These are phyloP conservation scores for Sebastes flavidus DNA, from an alignment of 2,797 vertebrate genomes.

Conservation along the genomic window DNA sequence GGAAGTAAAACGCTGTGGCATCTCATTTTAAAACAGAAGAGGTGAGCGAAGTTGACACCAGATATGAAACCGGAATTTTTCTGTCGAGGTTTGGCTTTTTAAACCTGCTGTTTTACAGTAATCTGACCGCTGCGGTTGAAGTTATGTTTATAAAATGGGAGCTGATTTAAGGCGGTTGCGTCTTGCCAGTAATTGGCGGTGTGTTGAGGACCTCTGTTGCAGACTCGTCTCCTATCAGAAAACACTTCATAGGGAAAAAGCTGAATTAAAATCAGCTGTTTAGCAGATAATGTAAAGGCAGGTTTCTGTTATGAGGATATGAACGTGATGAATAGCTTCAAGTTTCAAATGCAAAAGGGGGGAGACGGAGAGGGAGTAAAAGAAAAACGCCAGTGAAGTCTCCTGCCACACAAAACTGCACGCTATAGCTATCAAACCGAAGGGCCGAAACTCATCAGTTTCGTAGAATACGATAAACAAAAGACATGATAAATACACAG, in stretches of 20 bases:
- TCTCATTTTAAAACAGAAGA: conserved; percentile 65
- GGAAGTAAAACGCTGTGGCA: conserved; percentile 67
- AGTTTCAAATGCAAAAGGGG: conserved; percentile 41
- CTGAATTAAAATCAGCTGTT: conserved; percentile 88
- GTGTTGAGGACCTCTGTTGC: conserved; percentile 69
- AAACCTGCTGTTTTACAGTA: conserved; percentile 66
- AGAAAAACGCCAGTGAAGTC: conserved; percentile 71
- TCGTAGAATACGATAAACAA: conserved; percentile 65
- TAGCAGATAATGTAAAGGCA: conserved; percentile 81
- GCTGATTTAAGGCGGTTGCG: conserved; percentile 78
- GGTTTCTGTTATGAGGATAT: conserved; percentile 68
- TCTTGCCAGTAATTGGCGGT: conserved; percentile 80
- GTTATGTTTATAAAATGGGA: conserved; percentile 73
- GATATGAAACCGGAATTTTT: conserved; percentile 55
- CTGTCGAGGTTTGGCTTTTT: conserved; percentile 66
- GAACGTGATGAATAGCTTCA: conserved; percentile 49
- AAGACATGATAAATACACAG: conserved; percentile 74
- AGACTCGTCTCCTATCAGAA: conserved; percentile 69
- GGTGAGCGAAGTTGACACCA: conserved; percentile 57
- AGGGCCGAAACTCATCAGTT: conserved; percentile 61
- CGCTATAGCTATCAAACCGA: conserved; percentile 56
- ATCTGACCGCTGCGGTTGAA: conserved; percentile 71
- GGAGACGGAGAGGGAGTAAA: not conserved
- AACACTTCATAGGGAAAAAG: conserved; percentile 79
- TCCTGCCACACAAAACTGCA: conserved; percentile 38